phyloP scores from a whole-genome alignment of 2,113 vertebrate species.

The Sprattus sprattus region DNA sequence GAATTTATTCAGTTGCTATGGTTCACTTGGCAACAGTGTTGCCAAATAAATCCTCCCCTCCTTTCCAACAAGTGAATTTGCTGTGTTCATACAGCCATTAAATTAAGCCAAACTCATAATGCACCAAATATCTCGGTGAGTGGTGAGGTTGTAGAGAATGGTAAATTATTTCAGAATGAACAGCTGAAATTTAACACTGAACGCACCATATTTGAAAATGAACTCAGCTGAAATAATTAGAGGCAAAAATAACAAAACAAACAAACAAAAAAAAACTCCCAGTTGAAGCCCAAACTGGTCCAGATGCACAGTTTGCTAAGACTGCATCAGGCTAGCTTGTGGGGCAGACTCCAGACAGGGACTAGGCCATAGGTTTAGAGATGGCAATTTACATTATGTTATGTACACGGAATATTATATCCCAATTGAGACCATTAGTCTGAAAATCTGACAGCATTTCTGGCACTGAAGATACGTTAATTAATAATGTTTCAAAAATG shows the following conservation, averaged over 20 bases:
- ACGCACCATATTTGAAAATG: neutral
- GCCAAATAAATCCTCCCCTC: neutral
- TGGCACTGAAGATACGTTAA: neutral
- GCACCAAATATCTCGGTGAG: neutral
- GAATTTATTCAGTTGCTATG: neutral
- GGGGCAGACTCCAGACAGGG: neutral
- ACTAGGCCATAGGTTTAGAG: no score
- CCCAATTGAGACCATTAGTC: neutral
- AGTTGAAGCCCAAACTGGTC: neutral
- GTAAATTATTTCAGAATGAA: no score
- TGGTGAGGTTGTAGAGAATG: neutral
- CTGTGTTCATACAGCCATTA: neutral
- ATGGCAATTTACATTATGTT: neutral
- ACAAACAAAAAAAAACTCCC: neutral
- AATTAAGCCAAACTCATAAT: constrained; percentile 4
- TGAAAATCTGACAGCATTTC: neutral
- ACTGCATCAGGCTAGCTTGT: neutral
- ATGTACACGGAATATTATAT: neutral
- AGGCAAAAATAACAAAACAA: no score
- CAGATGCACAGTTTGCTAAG: no score
- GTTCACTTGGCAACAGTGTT: no score
- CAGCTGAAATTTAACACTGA: no score
- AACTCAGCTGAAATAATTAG: neutral
- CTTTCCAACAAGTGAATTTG: neutral
- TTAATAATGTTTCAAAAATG: neutral